These are phyloP conservation scores for Pimephales promelas DNA, from an alignment of 2,113 vertebrate genomes.

Conservation along the genomic window DNA sequence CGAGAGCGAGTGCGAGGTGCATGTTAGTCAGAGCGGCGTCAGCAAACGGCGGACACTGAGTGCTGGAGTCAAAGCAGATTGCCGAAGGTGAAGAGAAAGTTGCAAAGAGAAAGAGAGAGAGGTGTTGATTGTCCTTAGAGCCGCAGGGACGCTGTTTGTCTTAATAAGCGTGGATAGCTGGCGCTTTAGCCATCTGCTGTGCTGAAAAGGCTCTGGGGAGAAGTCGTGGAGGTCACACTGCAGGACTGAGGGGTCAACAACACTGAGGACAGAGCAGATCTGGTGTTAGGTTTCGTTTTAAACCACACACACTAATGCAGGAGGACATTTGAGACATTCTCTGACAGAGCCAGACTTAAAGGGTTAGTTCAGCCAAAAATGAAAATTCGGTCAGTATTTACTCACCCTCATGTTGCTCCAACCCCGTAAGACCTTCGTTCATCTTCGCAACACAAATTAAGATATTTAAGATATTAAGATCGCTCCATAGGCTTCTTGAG, in stretches of 20 bases:
- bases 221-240: conserved; percentile 22
- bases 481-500: too few relatives aligned
- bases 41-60: not conserved
- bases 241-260: conserved; percentile 15
- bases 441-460: too few relatives aligned
- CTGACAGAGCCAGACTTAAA: not conserved
- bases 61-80: conserved; percentile 36
- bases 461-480: too few relatives aligned
- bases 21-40: not conserved
- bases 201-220: conserved; percentile 30
- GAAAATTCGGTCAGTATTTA: too few relatives aligned
- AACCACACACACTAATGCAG: conserved; percentile 15
- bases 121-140: conserved; percentile 40
- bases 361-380: too few relatives aligned
- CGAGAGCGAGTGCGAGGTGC: conserved; percentile 27
- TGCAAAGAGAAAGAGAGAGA: conserved; percentile 29
- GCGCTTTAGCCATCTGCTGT: conserved; percentile 42
- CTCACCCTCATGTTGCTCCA: too few relatives aligned
- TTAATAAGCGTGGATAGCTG: conserved; percentile 35
- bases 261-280: conserved; percentile 3
- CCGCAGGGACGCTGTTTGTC: conserved; percentile 34
- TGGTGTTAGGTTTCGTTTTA: conserved; percentile 8
- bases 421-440: too few relatives aligned
- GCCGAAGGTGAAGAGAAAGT: conserved; percentile 35
- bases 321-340: conserved; percentile 9